Evolutionary conservation across 2,888 invertebrate genomes (phyloP).

Genomic region (Phalera bucephala): DNA sequence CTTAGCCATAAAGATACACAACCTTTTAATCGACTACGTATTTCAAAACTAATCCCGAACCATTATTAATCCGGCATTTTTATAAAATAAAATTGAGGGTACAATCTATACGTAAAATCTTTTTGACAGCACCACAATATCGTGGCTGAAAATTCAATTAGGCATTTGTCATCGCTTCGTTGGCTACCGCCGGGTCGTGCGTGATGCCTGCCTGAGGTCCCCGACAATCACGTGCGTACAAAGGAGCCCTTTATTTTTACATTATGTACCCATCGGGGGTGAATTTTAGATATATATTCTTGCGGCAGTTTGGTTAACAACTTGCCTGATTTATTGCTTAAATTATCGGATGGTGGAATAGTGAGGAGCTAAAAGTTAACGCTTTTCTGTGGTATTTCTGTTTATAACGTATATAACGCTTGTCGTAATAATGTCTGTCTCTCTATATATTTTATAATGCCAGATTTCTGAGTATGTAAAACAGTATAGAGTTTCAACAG

Average conservation of each 20-base stretch:
- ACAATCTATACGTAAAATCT: constrained; percentile 49
- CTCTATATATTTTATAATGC: too few relatives aligned
- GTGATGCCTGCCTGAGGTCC: constrained; percentile 51
- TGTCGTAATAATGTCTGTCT: too few relatives aligned
- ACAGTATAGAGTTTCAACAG: too few relatives aligned
- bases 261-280: constrained; percentile 40
- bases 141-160: constrained; percentile 72
- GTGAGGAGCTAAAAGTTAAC: too few relatives aligned
- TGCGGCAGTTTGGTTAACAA: constrained; percentile 32
- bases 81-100: too few relatives aligned
- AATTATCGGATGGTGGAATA: constrained; percentile 25
- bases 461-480: too few relatives aligned
- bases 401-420: too few relatives aligned
- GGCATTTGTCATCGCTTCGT: constrained; percentile 65
- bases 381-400: too few relatives aligned
- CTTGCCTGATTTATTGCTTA: constrained; percentile 42
- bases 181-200: constrained; percentile 56
- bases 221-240: constrained; percentile 45
- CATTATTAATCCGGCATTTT: too few relatives aligned
- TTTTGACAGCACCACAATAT: constrained; percentile 52
- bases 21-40: too few relatives aligned
- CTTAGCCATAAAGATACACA: too few relatives aligned
- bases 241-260: constrained; percentile 54
- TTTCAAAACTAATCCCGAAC: too few relatives aligned
- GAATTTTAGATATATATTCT: constrained; percentile 24